Evolutionary conservation across 2,113 vertebrate species (phyloP).

Genomic region (Aphyosemion australe): DNA sequence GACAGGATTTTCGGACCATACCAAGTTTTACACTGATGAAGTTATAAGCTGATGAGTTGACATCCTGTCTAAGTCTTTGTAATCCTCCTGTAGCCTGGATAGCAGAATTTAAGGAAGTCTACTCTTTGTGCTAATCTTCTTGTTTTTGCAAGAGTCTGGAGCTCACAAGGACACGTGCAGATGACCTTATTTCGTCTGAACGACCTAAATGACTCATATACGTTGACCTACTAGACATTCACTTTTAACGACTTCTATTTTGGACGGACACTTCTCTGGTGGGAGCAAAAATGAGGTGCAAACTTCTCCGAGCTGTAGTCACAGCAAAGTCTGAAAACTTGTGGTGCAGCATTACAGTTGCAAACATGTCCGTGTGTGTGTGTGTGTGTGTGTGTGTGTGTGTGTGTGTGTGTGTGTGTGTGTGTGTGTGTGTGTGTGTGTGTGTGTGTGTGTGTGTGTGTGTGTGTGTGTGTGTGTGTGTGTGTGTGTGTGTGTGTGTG

Average conservation of each 20-base stretch:
- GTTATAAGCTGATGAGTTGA: not conserved
- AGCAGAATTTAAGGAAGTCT: conserved; percentile 9
- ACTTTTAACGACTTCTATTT: conserved; percentile 27
- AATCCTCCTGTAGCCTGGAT: conserved; percentile 31
- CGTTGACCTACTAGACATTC: conserved; percentile 21
- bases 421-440: conserved; percentile 18
- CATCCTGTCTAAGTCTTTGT: conserved; percentile 5
- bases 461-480: conserved; percentile 22
- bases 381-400: conserved; percentile 24
- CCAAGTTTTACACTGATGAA: conserved; percentile 19
- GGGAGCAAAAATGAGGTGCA: conserved; percentile 12
- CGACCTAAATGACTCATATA: conserved; percentile 8
- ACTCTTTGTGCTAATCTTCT: conserved; percentile 1
- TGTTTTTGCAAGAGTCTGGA: conserved; percentile 4
- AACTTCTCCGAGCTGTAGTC: conserved; percentile 16
- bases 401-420: conserved; percentile 22
- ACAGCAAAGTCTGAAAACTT: conserved; percentile 36
- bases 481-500: conserved; percentile 25
- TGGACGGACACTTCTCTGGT: not conserved
- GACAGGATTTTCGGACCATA: conserved; percentile 8
- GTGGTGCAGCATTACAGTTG: conserved; percentile 28
- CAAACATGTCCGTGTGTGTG: conserved; percentile 22
- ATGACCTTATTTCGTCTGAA: not conserved
- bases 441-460: conserved; percentile 21
- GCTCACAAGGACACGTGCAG: conserved; percentile 17